These are phyloP conservation scores for Temnothorax unifasciatus DNA, from an alignment of 2,888 invertebrate genomes.

Conservation along the genomic window DNA sequence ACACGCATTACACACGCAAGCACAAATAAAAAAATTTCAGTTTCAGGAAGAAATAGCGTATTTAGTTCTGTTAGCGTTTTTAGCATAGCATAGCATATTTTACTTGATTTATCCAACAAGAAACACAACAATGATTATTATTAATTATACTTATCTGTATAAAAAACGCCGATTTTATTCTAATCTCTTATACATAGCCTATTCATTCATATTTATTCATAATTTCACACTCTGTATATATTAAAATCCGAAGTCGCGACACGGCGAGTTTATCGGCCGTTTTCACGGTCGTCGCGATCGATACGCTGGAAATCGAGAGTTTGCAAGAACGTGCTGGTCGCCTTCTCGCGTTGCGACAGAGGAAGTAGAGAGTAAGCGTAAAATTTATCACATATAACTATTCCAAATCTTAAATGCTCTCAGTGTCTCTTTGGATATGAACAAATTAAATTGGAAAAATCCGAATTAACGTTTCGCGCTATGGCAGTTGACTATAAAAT, in stretches of 20 bases:
- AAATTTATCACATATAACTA: conserved; percentile 14
- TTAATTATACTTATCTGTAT: not conserved
- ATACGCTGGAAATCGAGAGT: conserved; percentile 47
- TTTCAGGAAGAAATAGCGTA: not conserved
- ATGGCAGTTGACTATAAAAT: not conserved
- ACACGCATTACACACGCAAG: not conserved
- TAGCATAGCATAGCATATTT: not conserved
- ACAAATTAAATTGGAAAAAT: conserved; percentile 13
- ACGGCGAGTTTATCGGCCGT: conserved; percentile 2
- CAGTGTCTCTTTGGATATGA: not conserved
- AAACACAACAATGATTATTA: not conserved
- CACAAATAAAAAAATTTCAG: not conserved
- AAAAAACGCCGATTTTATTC: not conserved
- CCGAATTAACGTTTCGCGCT: conserved; percentile 1
- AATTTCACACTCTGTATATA: not conserved
- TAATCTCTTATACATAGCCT: not conserved
- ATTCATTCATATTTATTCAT: not conserved
- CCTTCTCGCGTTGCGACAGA: conserved; percentile 12
- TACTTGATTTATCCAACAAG: not conserved
- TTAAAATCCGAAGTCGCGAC: conserved; percentile 19
- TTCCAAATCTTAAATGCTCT: not conserved
- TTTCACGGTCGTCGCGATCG: conserved; percentile 41
- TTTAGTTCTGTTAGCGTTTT: not conserved
- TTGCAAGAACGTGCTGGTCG: conserved; percentile 4
- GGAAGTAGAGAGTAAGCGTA: not conserved